phyloP scores from a whole-genome alignment of 2,797 vertebrate genomes.

The Mus caroli region DNA sequence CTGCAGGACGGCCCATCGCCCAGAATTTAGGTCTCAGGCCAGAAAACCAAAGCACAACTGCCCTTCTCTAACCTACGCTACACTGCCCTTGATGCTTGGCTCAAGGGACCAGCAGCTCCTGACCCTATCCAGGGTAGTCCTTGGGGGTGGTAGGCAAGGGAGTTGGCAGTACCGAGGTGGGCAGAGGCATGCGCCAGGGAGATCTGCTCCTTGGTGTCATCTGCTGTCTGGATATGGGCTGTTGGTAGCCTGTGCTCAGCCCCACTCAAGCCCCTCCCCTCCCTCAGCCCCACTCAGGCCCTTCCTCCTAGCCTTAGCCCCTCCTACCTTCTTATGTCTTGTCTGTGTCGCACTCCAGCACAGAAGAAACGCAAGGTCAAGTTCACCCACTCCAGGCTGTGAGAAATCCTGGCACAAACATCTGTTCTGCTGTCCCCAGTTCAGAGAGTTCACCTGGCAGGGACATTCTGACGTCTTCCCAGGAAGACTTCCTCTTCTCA shows the following conservation, averaged over 20 bases:
- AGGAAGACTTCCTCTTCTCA: background rate
- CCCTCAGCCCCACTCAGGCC: no score
- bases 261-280: background rate
- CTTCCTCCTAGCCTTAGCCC: background rate
- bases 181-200: fast-evolving
- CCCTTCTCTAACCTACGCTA: no score
- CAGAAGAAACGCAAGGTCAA: background rate
- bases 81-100: background rate
- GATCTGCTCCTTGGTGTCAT: background rate
- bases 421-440: background rate
- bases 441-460: background rate
- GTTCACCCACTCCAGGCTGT: no score
- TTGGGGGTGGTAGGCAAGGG: background rate
- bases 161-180: background rate
- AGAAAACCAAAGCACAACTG: background rate
- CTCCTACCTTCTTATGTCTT: background rate
- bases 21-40: background rate
- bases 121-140: background rate
- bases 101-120: background rate
- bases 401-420: background rate
- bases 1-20: no score
- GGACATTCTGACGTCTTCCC: background rate
- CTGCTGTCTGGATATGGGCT: background rate
- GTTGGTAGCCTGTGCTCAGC: background rate
- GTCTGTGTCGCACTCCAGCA: background rate